Evolutionary conservation across 2,888 invertebrate genomes (phyloP), one percentile per base, ranked within the genome.

Genomic region (Drepanosiphum platanoidis): DNA sequence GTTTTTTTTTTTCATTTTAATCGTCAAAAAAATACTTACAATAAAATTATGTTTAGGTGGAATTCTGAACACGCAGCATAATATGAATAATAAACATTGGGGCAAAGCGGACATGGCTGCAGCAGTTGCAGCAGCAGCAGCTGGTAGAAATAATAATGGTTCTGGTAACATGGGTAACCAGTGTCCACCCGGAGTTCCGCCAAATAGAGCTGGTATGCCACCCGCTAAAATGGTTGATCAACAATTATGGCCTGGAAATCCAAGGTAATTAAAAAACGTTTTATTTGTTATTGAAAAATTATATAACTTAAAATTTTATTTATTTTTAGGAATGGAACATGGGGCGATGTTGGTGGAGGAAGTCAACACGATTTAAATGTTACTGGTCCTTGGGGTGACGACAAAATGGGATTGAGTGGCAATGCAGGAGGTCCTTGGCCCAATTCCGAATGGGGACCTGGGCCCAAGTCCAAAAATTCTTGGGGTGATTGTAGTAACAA

Each of bases 151-250:
- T 32, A 83, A 83, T 68, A 75, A 52, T 86, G 88, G 87, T 32
- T 82, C 87, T 52, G 87, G 88, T 58, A 87, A 87, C 11, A 90
- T 90, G 87, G 89, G 89, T 87, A 87, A 86, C 70, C 90, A 90
- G 89, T 90, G 90, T 86, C 92, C 92, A 39, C 92, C 93, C 9
- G 92, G 92, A 42, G 91, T 92, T 90, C 91, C 93, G 34, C 93
- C 93, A 27, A 93, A 93, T 87, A 86, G 83, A 46, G 68, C 77
- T 30, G 91, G 92, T 87, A 92, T 92, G 89, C 93, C 92, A 86
- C 91, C 91, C 80, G 66, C 91, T 80, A 84, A 84, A 77, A 84
- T 77, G 77, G 58, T 77, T 15, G 84, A 84, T 84, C 84, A 84
- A 77, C 84, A 84, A 32, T 30, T 84, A 32, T 84, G 84, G 84